Conservation (phyloP, 2,113 vertebrate species). For the Vombatus ursinus region DNA sequence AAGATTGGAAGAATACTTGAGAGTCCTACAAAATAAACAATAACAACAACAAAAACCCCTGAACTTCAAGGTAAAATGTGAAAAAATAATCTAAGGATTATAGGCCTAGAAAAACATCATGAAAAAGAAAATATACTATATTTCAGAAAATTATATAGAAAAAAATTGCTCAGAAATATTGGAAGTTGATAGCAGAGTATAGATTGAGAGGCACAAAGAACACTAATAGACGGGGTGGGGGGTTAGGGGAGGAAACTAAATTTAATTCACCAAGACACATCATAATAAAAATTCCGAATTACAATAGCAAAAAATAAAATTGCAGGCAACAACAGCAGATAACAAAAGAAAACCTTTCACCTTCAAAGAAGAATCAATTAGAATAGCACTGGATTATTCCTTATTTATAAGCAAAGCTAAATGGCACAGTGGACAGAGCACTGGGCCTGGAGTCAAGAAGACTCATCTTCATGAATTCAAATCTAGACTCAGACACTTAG, state of each 20-base stretch:
- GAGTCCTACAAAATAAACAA: not conserved
- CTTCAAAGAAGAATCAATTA: not conserved
- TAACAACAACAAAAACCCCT: not conserved
- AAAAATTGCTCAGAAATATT: not conserved
- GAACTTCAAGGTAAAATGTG: not conserved
- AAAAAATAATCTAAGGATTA: not conserved
- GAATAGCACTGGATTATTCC: not conserved
- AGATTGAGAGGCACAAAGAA: not conserved
- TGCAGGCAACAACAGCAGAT: not conserved
- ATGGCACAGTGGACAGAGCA: not conserved
- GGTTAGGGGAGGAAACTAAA: no score
- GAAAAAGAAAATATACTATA: not conserved
- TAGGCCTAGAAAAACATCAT: not conserved
- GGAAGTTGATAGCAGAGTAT: not conserved
- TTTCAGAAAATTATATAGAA: not conserved
- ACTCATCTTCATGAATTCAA: not conserved
- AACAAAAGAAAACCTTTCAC: not conserved
- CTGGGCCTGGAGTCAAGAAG: not conserved
- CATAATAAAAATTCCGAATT: not conserved
- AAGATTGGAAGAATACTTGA: not conserved
- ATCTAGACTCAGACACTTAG: not conserved
- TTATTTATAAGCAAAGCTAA: not conserved
- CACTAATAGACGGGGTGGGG: not conserved
- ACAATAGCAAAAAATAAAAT: not conserved
- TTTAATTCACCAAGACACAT: not conserved